Percentiles rank a stretch among this genome's conserved stretches.
Conservation (phyloP, 2,113 vertebrate species). For the Oxyruncus cristatus region DNA sequence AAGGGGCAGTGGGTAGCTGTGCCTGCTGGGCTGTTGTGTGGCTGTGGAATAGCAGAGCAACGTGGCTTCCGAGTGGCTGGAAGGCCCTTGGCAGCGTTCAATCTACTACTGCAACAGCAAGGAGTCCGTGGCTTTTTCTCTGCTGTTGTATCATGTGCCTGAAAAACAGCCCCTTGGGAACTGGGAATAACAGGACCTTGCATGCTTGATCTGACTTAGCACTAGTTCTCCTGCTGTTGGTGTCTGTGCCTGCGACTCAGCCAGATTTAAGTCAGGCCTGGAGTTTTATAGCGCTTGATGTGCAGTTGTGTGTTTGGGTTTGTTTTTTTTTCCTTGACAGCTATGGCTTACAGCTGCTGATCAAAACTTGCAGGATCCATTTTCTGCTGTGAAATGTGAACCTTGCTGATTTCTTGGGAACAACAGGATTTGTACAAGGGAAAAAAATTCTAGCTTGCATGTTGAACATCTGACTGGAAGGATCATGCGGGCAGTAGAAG, state of each 20-base stretch:
- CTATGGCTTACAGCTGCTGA: not conserved
- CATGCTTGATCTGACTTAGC: not conserved
- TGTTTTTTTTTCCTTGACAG: not conserved
- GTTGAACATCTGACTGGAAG: not conserved
- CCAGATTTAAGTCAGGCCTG: not conserved
- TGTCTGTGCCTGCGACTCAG: not conserved
- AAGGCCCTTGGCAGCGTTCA: not conserved
- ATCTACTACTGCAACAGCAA: not conserved
- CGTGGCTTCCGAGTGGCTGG: fast-evolving
- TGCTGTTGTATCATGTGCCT: not conserved
- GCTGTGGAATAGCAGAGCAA: not conserved
- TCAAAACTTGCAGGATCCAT: not conserved
- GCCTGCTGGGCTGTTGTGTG: not conserved
- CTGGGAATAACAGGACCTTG: not conserved
- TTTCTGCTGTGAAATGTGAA: constrained; percentile 11
- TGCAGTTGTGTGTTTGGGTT: not conserved
- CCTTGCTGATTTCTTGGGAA: not conserved
- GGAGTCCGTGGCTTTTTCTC: not conserved
- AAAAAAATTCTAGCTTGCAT: not conserved
- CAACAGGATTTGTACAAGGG: not conserved
- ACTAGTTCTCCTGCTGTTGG: not conserved
- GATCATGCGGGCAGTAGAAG: not conserved
- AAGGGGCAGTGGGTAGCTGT: not conserved
- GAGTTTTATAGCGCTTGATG: not conserved
- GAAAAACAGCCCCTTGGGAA: not conserved